Base-by-base conservation (phyloP, 2,113 vertebrate species). In the Cyprichromis sp. region DNA sequence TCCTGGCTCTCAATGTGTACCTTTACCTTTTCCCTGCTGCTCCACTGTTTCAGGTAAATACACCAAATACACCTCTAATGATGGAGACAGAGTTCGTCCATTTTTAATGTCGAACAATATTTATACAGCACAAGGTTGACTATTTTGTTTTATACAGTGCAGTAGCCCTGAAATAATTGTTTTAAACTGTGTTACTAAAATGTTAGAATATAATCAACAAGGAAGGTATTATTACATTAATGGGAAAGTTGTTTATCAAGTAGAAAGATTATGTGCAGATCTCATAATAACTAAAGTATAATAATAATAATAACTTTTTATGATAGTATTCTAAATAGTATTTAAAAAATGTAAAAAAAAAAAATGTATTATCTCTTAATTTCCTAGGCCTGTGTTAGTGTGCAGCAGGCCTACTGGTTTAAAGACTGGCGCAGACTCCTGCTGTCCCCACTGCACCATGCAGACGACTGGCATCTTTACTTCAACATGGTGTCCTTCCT, bases 401-500 rank as follows among this genome's bases (percentile, higher is more conserved):
- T 99, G 34, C 92, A 96, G 5, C 91, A 97, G 63, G 95, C 96
- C 2, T 97, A 96, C 94, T 92, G 97, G 93, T 81, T 29, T 1
- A 87, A 36, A 19, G 97, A 98, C 86, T 99, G 98, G 98, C 94
- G 94, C 3, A 97, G 98, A 40, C 92, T 99, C 3, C 89, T 99
- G 21, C 96, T 99, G 2, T 97, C 98, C 6, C 97, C 98, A 1
- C 21, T 99, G 61, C 98, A 99, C 94, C 99, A 99, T 4, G 96
- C 54, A 0, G 97, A 99, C 7, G 98, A 99, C 50, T 97, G 96
- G 97, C 99, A 99, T 71, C 97, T 99, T 19, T 99, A 99, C 90
- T 99, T 97, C 93, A 99, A 99, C 91, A 99, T 99, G 98, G 92
- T 83, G 4, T 99, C 98, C 50, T 96, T 99, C 92, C 95, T 99